Evolutionary conservation across 1,140 invertebrate genomes (phyloP), one percentile per base, ranked within the genome.

Genomic region (Penaeus indicus): DNA sequence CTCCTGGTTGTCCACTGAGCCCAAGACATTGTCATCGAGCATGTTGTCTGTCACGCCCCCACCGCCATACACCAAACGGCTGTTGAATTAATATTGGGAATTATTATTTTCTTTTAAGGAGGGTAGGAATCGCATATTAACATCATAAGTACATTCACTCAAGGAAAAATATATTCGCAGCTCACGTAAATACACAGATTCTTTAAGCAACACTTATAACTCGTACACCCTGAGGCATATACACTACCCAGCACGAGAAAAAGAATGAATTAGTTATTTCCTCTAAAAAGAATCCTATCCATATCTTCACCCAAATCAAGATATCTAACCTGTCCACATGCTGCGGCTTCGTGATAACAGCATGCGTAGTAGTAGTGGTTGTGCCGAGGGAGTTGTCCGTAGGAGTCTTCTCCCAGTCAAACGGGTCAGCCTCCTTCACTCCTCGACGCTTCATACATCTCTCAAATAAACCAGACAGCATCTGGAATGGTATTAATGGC

Each of bases 381-480:
- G 92, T 92, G 32, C 90, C 91, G 13, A 92, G 91, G 54, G 92
- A 90, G 80, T 92, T 91, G 85, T 91, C 92, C 75, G 90, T 91
- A 88, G 93, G 92, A 92, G 93, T 93, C 93, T 97, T 96, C 94
- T 99, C 98, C 98, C 98, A 99, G 93, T 99, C 98, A 92, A 96
- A 99, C 0, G 97, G 97, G 94, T 99, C 98, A 0, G 94, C 94
- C 85, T 97, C 91, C 91, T 97, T 96, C 22, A 99, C 97, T 22
- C 97, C 97, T 69, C 98, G 95, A 1, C 98, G 94, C 92, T 98
- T 97, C 96, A 99, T 98, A 93, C 98, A 99, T 42, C 97, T 94
- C 92, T 99, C 97, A 92, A 99, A 97, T 38, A 99, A 93, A 38
- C 96, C 95, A 60, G 95, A 95, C 85, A 98, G 93, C 96, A 97